Conservation (phyloP, 35 echinoderm and acorn worm genomes). For the Heliocidaris tuberculata region DNA sequence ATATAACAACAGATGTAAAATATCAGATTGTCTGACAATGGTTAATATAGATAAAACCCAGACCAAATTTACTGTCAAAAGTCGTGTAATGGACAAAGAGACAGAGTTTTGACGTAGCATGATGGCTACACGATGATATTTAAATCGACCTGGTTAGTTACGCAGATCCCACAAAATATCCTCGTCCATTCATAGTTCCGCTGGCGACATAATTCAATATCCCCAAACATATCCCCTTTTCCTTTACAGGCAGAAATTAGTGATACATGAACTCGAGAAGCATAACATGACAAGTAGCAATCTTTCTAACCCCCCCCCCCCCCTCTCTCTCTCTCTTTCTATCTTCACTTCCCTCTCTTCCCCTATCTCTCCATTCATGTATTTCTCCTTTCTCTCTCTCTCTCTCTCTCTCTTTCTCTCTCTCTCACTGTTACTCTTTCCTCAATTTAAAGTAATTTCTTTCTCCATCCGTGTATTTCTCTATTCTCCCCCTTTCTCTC, state of each 20-base stretch:
- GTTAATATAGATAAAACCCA: neutral
- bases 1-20: neutral
- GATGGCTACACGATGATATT: neutral
- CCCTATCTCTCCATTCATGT: neutral
- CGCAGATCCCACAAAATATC: neutral
- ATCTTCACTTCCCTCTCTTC: neutral
- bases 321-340: neutral
- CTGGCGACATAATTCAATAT: constrained; percentile 43
- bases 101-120: neutral
- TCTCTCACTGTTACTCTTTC: too few species aligned
- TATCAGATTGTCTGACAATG: neutral
- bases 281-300: neutral
- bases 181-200: constrained; percentile 7
- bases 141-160: neutral
- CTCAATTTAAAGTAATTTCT: too few species aligned
- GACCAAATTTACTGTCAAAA: neutral
- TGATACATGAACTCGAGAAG: constrained; percentile 9
- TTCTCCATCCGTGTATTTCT: neutral
- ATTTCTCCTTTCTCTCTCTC: too few species aligned
- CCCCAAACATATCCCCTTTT: constrained; percentile 45
- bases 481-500: neutral
- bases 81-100: too few species aligned
- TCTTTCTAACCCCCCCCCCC: neutral
- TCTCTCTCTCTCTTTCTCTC: neutral
- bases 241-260: constrained; percentile 16